These are phyloP conservation scores for Ormyrus nitidulus DNA, from an alignment of 2,888 invertebrate genomes.

Conservation along the genomic window DNA sequence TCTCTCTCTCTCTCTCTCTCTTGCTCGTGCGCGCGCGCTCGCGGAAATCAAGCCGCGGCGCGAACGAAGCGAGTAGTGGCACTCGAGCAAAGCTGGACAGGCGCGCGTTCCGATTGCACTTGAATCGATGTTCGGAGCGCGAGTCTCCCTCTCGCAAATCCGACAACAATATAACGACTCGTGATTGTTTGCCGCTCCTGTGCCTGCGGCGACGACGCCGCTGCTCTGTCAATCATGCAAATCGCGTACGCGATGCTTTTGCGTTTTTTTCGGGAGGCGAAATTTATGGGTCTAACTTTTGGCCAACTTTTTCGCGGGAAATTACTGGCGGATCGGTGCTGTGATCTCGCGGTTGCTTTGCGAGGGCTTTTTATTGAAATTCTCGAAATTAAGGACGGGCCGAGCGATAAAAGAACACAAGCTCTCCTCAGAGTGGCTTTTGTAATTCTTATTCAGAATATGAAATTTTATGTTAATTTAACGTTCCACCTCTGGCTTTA, in stretches of 20 bases:
- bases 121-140: constrained; percentile 33
- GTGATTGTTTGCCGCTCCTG: constrained; percentile 13
- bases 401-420: too few species aligned
- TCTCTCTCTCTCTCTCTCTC: constrained; percentile 6
- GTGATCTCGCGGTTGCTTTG: too few species aligned
- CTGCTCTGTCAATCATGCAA: too few species aligned
- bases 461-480: constrained; percentile 18
- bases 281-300: too few species aligned
- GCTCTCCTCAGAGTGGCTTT: neutral
- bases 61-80: constrained; percentile 11
- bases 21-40: neutral
- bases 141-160: constrained; percentile 10
- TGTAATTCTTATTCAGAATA: constrained; percentile 17
- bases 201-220: too few species aligned
- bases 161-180: constrained; percentile 7
- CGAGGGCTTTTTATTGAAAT: too few species aligned
- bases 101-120: constrained; percentile 34
- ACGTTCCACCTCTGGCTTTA: constrained; percentile 6
- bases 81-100: constrained; percentile 15
- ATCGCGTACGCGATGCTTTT: too few species aligned
- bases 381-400: too few species aligned
- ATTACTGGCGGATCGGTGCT: too few species aligned
- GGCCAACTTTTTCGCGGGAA: too few species aligned
- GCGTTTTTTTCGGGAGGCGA: too few species aligned
- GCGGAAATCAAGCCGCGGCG: constrained; percentile 17